phyloP scores from a whole-genome alignment of 2,113 vertebrate genomes.

The Colinus virginianus region DNA sequence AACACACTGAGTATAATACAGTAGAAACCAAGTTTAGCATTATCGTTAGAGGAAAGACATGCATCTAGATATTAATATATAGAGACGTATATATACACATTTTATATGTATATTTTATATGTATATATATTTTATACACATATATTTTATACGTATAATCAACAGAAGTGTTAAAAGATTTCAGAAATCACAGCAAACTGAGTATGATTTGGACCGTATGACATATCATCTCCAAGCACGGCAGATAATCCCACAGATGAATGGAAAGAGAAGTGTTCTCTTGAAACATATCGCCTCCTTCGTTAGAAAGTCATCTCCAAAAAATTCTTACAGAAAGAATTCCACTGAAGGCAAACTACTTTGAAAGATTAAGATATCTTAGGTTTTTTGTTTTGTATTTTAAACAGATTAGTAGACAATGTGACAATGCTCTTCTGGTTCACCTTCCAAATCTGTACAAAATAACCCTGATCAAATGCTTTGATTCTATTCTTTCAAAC shows the following conservation, averaged over 20 bases:
- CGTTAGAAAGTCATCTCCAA: neutral
- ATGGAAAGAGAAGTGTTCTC: neutral
- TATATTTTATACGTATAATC: neutral
- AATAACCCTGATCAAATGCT: neutral
- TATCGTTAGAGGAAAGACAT: neutral
- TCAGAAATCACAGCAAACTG: neutral
- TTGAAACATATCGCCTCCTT: neutral
- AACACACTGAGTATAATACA: slow-evolving; percentile 1
- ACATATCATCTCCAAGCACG: neutral
- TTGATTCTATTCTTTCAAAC: neutral
- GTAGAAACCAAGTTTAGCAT: neutral
- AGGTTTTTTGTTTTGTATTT: neutral
- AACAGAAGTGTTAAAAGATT: neutral
- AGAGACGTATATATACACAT: no score
- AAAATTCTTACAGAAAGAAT: neutral
- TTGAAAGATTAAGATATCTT: neutral
- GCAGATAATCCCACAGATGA: neutral
- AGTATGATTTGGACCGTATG: neutral
- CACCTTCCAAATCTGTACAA: neutral
- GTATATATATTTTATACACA: no score
- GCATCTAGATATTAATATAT: neutral
- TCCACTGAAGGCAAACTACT: neutral
- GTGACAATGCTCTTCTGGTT: neutral
- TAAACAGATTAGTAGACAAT: neutral
- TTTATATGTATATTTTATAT: no score